Evolutionary conservation across 53 echinoderm and acorn worm genomes (phyloP).

Genomic region (Antedon mediterranea): DNA sequence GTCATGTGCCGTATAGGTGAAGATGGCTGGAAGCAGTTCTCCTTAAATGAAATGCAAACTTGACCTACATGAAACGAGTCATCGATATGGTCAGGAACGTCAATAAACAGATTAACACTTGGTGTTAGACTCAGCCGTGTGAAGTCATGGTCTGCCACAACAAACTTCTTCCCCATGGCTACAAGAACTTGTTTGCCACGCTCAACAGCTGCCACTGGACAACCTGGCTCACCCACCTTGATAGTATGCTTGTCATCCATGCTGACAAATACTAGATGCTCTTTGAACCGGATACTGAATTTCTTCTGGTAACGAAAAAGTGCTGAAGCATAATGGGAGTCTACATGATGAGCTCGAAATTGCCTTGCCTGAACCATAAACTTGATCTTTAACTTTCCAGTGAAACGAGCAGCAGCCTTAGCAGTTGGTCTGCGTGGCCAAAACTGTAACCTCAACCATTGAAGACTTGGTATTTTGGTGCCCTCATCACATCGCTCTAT

Average conservation of each 20-base stretch:
- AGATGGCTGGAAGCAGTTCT: constrained; percentile 9
- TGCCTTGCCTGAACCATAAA: constrained; percentile 3
- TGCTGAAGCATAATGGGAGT: background rate
- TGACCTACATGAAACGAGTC: background rate
- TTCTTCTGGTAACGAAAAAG: background rate
- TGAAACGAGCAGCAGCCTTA: background rate
- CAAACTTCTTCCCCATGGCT: background rate
- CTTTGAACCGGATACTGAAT: background rate
- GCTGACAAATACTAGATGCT: background rate
- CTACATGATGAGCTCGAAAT: background rate
- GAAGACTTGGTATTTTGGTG: background rate
- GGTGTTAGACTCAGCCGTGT: constrained; percentile 6
- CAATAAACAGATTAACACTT: background rate
- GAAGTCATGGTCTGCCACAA: constrained; percentile 20
- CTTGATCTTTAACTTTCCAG: background rate
- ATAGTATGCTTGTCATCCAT: background rate
- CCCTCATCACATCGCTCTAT: constrained; percentile 13
- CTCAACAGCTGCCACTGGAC: constrained; percentile 17
- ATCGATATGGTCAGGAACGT: constrained; percentile 10
- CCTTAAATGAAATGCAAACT: constrained; percentile 1
- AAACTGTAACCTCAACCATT: background rate
- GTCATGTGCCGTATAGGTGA: constrained; percentile 5
- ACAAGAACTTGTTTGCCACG: constrained; percentile 12
- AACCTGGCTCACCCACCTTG: constrained; percentile 15
- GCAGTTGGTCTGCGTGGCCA: background rate